Evolutionary conservation across 2,797 vertebrate species (phyloP), one percentile per base, ranked within the genome.

Genomic region (Hippocampus kuda): DNA sequence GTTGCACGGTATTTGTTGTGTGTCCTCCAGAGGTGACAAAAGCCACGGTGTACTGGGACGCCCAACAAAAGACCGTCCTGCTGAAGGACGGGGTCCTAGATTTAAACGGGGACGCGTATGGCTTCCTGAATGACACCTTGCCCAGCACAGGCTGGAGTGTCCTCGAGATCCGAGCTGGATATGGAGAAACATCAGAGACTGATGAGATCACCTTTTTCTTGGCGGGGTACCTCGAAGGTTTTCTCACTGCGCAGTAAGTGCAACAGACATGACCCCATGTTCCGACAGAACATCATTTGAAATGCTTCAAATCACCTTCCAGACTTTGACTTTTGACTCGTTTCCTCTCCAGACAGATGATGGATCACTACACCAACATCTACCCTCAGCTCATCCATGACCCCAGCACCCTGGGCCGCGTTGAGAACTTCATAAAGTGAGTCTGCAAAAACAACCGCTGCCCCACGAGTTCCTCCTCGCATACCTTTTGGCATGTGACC

Each of bases 191-290:
- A 3, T 75, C 74, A 0, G 77, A 92, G 82, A 77, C 80, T 1
- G 93, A 96, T 66, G 89, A 93, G 42, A 16, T 92, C 72, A 88
- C 89, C 68, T 94, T 93, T 89, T 95, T 92, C 80, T 82, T 91
- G 61, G 94, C 94, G 0, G 95, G 95, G 42, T 94, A 91, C 82
- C 86, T 98, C 18, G 94, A 97, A 80, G 95, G 95, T 0, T 96
- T 93, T 81, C 93, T 98, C 67, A 94, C 94, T 0, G 94, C 93
- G 41, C 87, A 82, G 94, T 97, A 89, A 92, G 94, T 80, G 7
- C 69, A 51, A 26, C 41, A 59, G 42, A 38, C 26, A 34, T 30
- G 22, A 24, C 15, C 10, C 26, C 11, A 1, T 42, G 65, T 56
- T 48, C 16, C 42, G 24, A 5, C 38, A n/a, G 9, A 24, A 34